phyloP scores from a whole-genome alignment of 2,888 invertebrate species.

The Clanis bilineata region DNA sequence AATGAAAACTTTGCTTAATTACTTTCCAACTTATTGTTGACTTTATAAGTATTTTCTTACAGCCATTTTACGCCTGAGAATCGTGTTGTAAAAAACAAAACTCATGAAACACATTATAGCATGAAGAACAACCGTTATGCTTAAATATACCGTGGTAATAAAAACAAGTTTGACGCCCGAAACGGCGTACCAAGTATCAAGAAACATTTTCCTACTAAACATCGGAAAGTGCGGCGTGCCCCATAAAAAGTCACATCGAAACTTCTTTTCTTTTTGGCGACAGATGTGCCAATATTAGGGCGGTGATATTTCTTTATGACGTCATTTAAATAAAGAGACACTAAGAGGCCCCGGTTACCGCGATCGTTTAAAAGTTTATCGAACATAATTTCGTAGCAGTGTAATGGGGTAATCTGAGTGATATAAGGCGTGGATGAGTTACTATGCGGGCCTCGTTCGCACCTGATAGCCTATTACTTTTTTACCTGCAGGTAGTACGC shows the following conservation, averaged over 20 bases:
- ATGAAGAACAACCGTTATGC: slow-evolving; percentile 16
- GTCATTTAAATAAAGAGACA: slow-evolving; percentile 67
- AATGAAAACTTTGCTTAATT: neutral
- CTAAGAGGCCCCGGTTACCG: slow-evolving; percentile 15
- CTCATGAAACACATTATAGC: slow-evolving; percentile 26
- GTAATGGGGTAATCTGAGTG: slow-evolving; percentile 15
- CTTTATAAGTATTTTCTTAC: slow-evolving; percentile 1
- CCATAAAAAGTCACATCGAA: slow-evolving; percentile 66
- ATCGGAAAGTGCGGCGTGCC: slow-evolving; percentile 54
- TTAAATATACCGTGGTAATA: slow-evolving; percentile 34
- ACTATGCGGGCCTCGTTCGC: neutral
- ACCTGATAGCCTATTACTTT: slow-evolving; percentile 6
- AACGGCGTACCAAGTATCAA: slow-evolving; percentile 45
- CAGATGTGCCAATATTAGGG: slow-evolving; percentile 71
- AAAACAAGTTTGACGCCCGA: slow-evolving; percentile 29
- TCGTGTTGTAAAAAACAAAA: slow-evolving; percentile 23
- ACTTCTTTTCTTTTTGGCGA: slow-evolving; percentile 66
- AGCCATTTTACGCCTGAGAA: slow-evolving; percentile 17
- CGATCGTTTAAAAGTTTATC: slow-evolving; percentile 18
- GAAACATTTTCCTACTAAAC: slow-evolving; percentile 61
- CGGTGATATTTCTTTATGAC: slow-evolving; percentile 67
- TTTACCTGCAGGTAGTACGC: neutral
- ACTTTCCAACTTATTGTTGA: neutral
- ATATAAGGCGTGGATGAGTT: slow-evolving; percentile 2
- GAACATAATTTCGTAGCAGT: slow-evolving; percentile 16